Percentiles rank a stretch among this genome's conserved stretches.
Evolutionary conservation across 2,113 vertebrate genomes (phyloP).

Genomic region (Elephas maximus): DNA sequence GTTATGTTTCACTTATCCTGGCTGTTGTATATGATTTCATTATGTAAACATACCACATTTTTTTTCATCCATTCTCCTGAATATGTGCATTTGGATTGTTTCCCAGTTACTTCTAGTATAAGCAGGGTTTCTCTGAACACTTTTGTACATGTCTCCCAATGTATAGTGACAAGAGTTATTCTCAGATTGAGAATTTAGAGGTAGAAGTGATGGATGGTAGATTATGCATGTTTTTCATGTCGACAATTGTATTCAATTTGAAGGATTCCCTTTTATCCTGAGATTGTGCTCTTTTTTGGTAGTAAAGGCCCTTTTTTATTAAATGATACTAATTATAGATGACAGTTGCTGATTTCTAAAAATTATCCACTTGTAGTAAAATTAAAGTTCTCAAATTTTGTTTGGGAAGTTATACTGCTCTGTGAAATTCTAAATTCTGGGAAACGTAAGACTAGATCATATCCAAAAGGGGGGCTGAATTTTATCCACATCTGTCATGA

Average conservation of each 20-base stretch:
- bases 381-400: background rate
- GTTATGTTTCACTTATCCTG: background rate
- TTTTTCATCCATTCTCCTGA: background rate
- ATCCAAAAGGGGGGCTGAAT: background rate
- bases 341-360: background rate
- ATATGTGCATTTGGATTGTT: background rate
- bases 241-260: background rate
- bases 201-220: background rate
- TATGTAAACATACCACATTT: background rate
- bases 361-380: background rate
- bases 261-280: background rate
- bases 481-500: background rate
- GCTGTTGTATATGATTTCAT: background rate
- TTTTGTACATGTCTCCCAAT: background rate
- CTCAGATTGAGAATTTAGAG: background rate
- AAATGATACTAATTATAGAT: background rate
- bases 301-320: background rate
- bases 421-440: conserved; percentile 1
- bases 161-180: background rate
- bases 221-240: background rate
- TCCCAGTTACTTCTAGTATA: background rate
- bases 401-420: background rate
- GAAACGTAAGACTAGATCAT: background rate
- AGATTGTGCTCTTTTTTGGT: background rate
- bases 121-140: no score